Evolutionary conservation across 2,888 invertebrate species (phyloP).

Genomic region (Synergus itoensis): DNA sequence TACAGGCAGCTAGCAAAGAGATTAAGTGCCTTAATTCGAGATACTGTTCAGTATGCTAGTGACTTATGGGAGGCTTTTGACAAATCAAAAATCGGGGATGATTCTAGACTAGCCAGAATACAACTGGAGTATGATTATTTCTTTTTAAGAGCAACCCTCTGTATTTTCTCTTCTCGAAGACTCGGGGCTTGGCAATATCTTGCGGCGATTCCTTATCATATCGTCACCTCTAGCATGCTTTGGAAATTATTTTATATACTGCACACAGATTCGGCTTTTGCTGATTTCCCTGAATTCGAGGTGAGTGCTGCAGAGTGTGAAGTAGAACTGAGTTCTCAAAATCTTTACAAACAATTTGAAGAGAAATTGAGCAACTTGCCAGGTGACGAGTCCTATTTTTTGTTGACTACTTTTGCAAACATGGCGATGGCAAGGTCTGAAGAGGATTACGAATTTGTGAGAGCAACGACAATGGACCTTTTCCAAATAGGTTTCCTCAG

Average conservation of each 20-base stretch:
- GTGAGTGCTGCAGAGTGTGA: conserved; percentile 76
- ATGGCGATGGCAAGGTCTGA: conserved; percentile 85
- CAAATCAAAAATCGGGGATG: conserved; percentile 74
- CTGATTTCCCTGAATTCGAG: conserved; percentile 61
- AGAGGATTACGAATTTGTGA: conserved; percentile 83
- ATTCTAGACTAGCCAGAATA: conserved; percentile 80
- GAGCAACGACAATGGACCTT: conserved; percentile 83
- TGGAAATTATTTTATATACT: conserved; percentile 85
- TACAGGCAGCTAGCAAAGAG: conserved; percentile 86
- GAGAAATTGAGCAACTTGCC: conserved; percentile 83
- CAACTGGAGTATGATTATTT: conserved; percentile 88
- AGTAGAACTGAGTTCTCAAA: conserved; percentile 77
- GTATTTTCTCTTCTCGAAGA: conserved; percentile 85
- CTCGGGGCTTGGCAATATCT: conserved; percentile 91
- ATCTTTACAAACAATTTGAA: conserved; percentile 81
- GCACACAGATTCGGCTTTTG: conserved; percentile 79
- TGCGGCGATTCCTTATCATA: conserved; percentile 85
- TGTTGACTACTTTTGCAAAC: conserved; percentile 88
- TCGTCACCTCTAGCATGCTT: conserved; percentile 80
- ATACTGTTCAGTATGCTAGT: conserved; percentile 86
- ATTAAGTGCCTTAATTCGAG: conserved; percentile 84
- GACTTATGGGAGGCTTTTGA: conserved; percentile 84
- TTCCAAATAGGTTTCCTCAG: conserved; percentile 88
- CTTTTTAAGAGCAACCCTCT: conserved; percentile 84
- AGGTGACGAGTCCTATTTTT: conserved; percentile 87